These are phyloP conservation scores for Balanococcus diminutus DNA, from an alignment of 2,888 invertebrate species.

Conservation along the genomic window DNA sequence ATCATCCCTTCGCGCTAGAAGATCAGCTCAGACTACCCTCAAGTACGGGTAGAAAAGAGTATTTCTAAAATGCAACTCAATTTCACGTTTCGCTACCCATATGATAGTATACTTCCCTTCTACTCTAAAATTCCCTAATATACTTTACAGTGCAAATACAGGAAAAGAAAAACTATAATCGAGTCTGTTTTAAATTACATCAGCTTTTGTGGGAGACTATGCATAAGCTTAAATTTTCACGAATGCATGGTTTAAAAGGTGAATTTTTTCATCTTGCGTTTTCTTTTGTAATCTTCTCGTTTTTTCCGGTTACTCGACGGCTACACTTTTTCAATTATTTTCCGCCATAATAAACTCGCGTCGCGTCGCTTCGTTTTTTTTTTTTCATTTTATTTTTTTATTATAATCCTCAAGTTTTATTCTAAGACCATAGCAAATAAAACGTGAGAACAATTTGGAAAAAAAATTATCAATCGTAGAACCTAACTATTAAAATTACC, in stretches of 20 bases:
- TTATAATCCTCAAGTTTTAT: conserved; percentile 21
- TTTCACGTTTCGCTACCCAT: conserved; percentile 59
- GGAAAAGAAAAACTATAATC: conserved; percentile 44
- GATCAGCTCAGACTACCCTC: conserved; percentile 47
- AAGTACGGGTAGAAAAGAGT: conserved; percentile 41
- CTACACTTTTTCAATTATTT: conserved; percentile 43
- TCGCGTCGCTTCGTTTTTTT: background rate
- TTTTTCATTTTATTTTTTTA: too few relatives aligned
- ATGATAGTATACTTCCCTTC: conserved; percentile 35
- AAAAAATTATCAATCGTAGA: background rate
- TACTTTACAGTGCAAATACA: conserved; percentile 48
- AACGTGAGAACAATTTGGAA: background rate
- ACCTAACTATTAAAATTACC: too few relatives aligned
- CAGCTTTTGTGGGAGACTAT: conserved; percentile 18
- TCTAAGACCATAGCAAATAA: background rate
- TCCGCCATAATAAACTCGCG: conserved; percentile 3
- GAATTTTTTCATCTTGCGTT: conserved; percentile 26
- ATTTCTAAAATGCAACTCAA: conserved; percentile 58
- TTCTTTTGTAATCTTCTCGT: conserved; percentile 36
- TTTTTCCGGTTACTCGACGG: conserved; percentile 4
- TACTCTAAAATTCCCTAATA: conserved; percentile 51
- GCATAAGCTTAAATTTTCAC: conserved; percentile 28
- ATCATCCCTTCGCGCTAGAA: conserved; percentile 32
- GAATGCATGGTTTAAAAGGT: conserved; percentile 18
- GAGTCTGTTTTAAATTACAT: conserved; percentile 47